Evolutionary conservation across 2,888 invertebrate species (phyloP), one percentile per base, ranked within the genome.

Genomic region (Ectobius pallidus): DNA sequence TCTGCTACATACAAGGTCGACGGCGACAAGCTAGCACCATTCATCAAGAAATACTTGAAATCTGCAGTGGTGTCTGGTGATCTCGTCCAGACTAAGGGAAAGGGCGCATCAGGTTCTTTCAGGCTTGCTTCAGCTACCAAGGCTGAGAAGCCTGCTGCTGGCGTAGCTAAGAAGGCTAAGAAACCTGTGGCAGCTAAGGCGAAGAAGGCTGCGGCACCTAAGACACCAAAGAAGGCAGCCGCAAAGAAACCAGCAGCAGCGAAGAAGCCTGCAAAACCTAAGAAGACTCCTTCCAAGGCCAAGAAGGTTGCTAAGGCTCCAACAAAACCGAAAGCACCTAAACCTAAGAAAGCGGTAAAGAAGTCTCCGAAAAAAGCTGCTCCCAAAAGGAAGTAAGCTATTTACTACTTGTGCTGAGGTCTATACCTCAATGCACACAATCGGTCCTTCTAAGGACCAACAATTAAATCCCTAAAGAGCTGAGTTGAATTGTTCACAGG

Each of bases 21-120:
- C 78, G 83, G 85, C 0, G 87, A 87, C 73, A 89, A 88, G 77
- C 79, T 87, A 61, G 84, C 86, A 1, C 85, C 85, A 1, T 88
- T 86, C 81, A 89, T 91, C 77, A 87, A 86, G 75, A 87, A 86
- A 74, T 88, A 86, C 77, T 77, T 90, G 74, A 89, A 87, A 79
- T 79, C 82, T 16, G 87, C 87, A 18, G 86, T 90, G n/a, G 83
- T 81, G 1, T 83, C 83, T 52, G 82, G 81, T 1, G 73, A 73
- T 30, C 76, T 82, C 2, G 78, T 80, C 20, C 87, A 86, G 79
- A 86, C 86, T n/a, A 87, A 86, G 77, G 87, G 86, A 44, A 86
- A 85, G 78, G 87, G 87, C 0, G 86, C 86, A 0, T 83, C 85
- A 18, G 87, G 87, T 11, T 84, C 83, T 0, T 84, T 84, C 81